Percentiles rank a stretch among this genome's conserved stretches.
Conservation (phyloP, 2,888 invertebrate species). For the Heliconius hortense region DNA sequence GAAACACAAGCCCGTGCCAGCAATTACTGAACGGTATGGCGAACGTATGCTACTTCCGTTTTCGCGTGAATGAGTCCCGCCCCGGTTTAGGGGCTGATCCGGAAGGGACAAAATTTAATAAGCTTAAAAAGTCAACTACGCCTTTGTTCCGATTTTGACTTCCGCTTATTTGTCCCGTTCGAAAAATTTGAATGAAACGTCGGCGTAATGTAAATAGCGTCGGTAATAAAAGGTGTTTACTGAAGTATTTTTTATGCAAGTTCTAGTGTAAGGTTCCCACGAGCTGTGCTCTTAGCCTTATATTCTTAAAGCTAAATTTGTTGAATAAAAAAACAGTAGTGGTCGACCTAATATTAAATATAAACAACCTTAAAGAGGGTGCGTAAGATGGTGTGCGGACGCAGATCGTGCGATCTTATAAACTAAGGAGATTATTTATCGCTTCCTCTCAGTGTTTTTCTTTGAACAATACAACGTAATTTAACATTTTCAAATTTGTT, state of each 20-base stretch:
- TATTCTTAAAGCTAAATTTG: constrained; percentile 11
- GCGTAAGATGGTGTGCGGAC: constrained; percentile 55
- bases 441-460: constrained; percentile 77
- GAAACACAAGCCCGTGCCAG: constrained; percentile 75
- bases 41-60: constrained; percentile 79
- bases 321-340: constrained; percentile 33
- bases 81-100: constrained; percentile 72
- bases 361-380: constrained; percentile 46
- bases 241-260: constrained; percentile 1
- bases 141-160: constrained; percentile 64
- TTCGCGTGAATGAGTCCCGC: constrained; percentile 68
- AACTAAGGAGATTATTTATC: constrained; percentile 79
- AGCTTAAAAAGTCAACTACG: constrained; percentile 69
- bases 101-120: constrained; percentile 75
- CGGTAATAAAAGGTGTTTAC: constrained; percentile 19
- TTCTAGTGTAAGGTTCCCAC: constrained; percentile 25
- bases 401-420: constrained; percentile 69
- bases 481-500: constrained; percentile 1
- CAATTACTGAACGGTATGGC: constrained; percentile 72
- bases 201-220: constrained; percentile 27
- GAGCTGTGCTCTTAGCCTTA: constrained; percentile 2
- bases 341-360: constrained; percentile 36
- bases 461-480: constrained; percentile 68
- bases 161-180: constrained; percentile 56
- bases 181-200: constrained; percentile 39